Evolutionary conservation across 2,888 invertebrate species (phyloP).

Genomic region (Leptopilina myrica): DNA sequence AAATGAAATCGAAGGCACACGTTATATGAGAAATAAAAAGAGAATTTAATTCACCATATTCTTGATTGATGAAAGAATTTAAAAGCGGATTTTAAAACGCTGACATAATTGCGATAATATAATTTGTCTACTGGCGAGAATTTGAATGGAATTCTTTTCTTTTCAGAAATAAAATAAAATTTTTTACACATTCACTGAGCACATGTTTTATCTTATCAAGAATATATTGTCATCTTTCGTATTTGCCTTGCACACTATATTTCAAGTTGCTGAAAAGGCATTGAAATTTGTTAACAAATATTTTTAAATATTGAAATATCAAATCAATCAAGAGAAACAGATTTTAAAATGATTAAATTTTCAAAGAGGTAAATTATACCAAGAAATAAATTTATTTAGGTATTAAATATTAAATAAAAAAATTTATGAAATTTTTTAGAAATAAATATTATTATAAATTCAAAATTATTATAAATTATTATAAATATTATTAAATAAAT

Average conservation of each 20-base stretch:
- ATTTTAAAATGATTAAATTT: not conserved
- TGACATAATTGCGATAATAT: not conserved
- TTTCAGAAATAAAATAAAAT: not conserved
- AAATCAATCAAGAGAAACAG: not conserved
- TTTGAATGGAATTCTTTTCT: not conserved
- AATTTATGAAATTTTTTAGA: too few relatives aligned
- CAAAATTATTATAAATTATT: too few relatives aligned
- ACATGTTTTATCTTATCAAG: slow-evolving; percentile 22
- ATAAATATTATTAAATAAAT: not conserved
- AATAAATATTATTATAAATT: too few relatives aligned
- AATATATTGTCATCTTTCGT: slow-evolving; percentile 9
- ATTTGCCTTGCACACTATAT: not conserved
- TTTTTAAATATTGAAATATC: not conserved
- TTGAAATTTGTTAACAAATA: not conserved
- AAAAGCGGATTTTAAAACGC: not conserved
- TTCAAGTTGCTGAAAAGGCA: not conserved
- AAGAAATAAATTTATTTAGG: too few relatives aligned
- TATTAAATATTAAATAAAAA: too few relatives aligned
- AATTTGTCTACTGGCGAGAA: not conserved
- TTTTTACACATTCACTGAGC: not conserved
- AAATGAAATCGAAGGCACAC: slow-evolving; percentile 21
- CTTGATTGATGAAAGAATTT: not conserved
- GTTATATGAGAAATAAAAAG: not conserved
- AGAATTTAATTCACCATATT: not conserved
- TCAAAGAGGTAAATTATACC: not conserved